phyloP scores from a whole-genome alignment of 2,888 invertebrate species.

The Dryococelus australis region DNA sequence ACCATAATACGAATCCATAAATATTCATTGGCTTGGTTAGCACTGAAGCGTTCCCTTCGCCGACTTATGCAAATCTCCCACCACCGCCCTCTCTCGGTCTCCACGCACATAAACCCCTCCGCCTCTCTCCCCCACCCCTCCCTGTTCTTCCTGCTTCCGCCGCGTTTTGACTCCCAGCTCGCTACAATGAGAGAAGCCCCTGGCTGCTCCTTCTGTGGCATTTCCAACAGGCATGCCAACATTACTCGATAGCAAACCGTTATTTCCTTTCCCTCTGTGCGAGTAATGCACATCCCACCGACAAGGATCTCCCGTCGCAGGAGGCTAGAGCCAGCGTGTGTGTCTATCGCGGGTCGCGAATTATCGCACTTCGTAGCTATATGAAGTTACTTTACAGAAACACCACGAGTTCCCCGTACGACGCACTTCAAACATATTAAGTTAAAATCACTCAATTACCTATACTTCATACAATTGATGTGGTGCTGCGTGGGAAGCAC shows the following conservation, averaged over 20 bases:
- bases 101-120: neutral
- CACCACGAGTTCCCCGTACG: too few species aligned
- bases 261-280: neutral
- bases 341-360: too few species aligned
- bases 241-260: constrained; percentile 16
- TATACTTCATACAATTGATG: too few species aligned
- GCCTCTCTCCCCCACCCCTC: neutral
- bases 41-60: constrained; percentile 35
- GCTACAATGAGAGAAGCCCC: neutral
- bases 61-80: constrained; percentile 46
- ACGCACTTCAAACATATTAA: too few species aligned
- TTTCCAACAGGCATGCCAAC: neutral
- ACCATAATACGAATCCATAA: constrained; percentile 46
- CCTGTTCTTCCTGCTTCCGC: neutral
- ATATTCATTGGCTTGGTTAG: constrained; percentile 46
- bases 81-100: neutral
- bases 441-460: too few species aligned
- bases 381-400: too few species aligned
- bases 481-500: too few species aligned
- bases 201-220: neutral
- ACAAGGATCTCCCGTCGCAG: neutral
- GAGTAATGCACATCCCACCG: neutral
- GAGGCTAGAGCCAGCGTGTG: neutral
- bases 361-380: too few species aligned
- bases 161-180: neutral